A percentile compares a stretch with the other conserved stretches of the same genome.
phyloP scores from a whole-genome alignment of 2,797 vertebrate genomes.

The Sciurus carolinensis region DNA sequence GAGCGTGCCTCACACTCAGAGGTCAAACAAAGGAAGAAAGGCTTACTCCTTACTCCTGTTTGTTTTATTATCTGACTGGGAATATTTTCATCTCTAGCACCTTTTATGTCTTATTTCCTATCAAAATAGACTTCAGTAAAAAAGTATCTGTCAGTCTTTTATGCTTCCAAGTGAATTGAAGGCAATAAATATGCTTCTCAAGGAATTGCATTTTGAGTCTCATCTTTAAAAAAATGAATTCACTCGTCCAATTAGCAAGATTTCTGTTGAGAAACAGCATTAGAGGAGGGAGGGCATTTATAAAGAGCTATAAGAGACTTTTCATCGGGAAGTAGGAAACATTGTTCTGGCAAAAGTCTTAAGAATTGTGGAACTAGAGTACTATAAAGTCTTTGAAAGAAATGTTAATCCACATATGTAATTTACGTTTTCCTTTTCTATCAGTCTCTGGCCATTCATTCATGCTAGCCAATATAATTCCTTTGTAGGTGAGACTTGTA shows the following conservation, averaged over 20 bases:
- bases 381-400: neutral
- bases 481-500: neutral
- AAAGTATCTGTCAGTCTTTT: neutral
- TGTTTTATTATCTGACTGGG: neutral
- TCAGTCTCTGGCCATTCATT: neutral
- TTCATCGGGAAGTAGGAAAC: neutral
- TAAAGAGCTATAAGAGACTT: neutral
- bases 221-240: conserved; percentile 32
- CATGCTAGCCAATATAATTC: accelerated
- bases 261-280: neutral
- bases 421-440: neutral
- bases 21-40: neutral
- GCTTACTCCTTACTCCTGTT: neutral
- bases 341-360: neutral
- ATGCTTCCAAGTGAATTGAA: conserved; percentile 24
- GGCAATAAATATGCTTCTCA: neutral
- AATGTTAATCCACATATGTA: neutral
- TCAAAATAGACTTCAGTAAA: conserved; percentile 33
- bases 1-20: neutral
- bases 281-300: neutral
- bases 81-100: neutral
- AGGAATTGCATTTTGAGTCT: neutral
- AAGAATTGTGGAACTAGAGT: neutral
- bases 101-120: neutral
- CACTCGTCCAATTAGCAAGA: neutral